These are phyloP conservation scores for Trachemys scripta DNA, from an alignment of 2,113 vertebrate species.

Conservation along the genomic window DNA sequence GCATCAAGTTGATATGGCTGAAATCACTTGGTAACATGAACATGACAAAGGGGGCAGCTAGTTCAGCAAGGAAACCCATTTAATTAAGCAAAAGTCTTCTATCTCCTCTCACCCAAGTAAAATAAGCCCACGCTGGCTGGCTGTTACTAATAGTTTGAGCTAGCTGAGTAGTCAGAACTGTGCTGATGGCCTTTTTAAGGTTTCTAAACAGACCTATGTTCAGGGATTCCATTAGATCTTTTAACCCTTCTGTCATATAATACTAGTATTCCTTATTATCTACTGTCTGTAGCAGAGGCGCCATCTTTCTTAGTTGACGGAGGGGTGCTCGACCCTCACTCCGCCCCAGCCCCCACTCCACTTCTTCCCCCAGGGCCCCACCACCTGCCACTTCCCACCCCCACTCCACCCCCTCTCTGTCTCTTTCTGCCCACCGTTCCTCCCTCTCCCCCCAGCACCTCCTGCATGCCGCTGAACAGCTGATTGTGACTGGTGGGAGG, in stretches of 20 bases:
- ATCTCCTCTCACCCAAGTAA: conserved; percentile 27
- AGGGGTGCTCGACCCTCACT: too few species aligned
- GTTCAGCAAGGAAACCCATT: background rate
- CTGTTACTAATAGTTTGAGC: conserved; percentile 44
- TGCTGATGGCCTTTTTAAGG: background rate
- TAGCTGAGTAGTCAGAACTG: conserved; percentile 33
- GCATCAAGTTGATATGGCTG: background rate
- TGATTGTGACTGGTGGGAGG: too few species aligned
- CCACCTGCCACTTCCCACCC: too few species aligned
- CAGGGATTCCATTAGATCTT: background rate
- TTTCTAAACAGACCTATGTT: background rate
- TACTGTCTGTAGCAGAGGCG: background rate
- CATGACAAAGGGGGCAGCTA: conserved; percentile 14
- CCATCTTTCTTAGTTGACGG: too few species aligned
- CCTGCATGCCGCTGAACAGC: too few species aligned
- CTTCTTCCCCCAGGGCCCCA: too few species aligned
- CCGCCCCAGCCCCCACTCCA: too few species aligned
- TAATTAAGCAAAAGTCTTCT: conserved; percentile 42
- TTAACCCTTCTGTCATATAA: background rate
- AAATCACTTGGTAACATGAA: conserved; percentile 29
- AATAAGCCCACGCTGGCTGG: conserved; percentile 19
- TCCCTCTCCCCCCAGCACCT: too few species aligned
- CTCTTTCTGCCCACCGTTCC: too few species aligned
- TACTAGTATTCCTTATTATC: background rate
- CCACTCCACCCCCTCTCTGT: too few species aligned